Base-by-base conservation (phyloP, 1,140 invertebrate genomes). In the Paraescarpia echinospica region DNA sequence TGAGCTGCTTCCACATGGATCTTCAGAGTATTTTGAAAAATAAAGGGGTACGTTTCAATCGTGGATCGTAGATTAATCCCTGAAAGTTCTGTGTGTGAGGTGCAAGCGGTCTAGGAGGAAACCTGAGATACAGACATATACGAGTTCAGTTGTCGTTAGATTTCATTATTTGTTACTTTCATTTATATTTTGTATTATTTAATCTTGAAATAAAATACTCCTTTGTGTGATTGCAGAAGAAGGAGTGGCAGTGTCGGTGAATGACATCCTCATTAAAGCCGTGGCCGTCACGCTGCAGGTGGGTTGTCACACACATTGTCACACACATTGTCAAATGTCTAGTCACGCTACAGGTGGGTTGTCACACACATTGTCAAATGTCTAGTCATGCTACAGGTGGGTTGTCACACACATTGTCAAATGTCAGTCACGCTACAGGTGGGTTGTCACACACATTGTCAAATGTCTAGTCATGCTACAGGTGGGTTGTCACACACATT, bases 221-320 rank as follows among this genome's bases (percentile, higher is more conserved):
- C 27, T 90, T 90, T 35, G 91, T 92, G 91, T 77, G 48, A 41
- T 93, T 93, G 92, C 93, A 94, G 94, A 90, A 51, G 93, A 94
- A 92, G 94, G 94, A 89, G 93, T 95, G 12, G 98, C 99, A 96
- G 95, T 99, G 9, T 99, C 98, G 51, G 97, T 99, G 0, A 99
- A 99, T 96, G 99, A 99, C 96, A 99, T 99, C 94, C 98, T 99
- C 91, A 98, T 99, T 48, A 99, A 99, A 96, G 99, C 98, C 5
- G 97, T 98, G 35, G 98, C 98, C 8, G 96, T 98, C 92, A 98
- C 99, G n/a, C 98, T 96, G 92, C 94, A 95, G 95, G 95, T 96
- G 18, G 35, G 90, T n/a, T 12, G 2, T 77, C 12, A 31, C 31
- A 90, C 34, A 34, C 12, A 34, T 27, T 92, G 22, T 34, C 35